These are phyloP conservation scores for Stenchaetothrips biformis DNA, from an alignment of 2,888 invertebrate genomes.

Conservation along the genomic window DNA sequence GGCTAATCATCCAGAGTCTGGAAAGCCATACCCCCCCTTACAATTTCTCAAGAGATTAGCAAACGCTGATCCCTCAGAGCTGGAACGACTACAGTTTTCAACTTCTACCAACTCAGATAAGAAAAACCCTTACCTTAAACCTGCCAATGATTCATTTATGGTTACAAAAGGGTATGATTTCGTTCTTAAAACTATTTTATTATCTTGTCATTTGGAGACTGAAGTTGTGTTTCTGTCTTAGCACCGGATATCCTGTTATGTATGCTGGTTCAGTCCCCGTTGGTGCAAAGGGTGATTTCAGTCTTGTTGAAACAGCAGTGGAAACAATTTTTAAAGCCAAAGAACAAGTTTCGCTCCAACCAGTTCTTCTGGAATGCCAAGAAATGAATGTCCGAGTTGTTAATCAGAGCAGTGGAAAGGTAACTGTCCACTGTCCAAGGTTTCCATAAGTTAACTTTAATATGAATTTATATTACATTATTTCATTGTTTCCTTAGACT, in stretches of 20 bases:
- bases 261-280: not conserved
- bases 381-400: conserved; percentile 11
- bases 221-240: not conserved
- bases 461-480: not conserved
- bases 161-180: not conserved
- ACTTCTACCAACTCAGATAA: not conserved
- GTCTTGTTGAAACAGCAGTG: not conserved
- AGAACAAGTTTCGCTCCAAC: not conserved
- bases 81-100: not conserved
- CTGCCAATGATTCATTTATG: not conserved
- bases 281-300: conserved; percentile 1
- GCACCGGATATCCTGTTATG: conserved; percentile 13
- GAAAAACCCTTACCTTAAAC: not conserved
- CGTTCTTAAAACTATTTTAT: not conserved
- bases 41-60: conserved; percentile 1
- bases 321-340: not conserved
- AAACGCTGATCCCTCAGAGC: not conserved
- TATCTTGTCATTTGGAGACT: not conserved
- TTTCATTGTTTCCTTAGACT: not conserved
- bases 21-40: not conserved
- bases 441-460: too few species aligned
- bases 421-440: not conserved
- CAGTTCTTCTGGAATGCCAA: not conserved
- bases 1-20: not conserved
- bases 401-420: not conserved